Percentiles rank a stretch among this genome's conserved stretches.
Evolutionary conservation across 2,113 vertebrate genomes (phyloP).

Genomic region (Cyphomyrus plagiostoma): DNA sequence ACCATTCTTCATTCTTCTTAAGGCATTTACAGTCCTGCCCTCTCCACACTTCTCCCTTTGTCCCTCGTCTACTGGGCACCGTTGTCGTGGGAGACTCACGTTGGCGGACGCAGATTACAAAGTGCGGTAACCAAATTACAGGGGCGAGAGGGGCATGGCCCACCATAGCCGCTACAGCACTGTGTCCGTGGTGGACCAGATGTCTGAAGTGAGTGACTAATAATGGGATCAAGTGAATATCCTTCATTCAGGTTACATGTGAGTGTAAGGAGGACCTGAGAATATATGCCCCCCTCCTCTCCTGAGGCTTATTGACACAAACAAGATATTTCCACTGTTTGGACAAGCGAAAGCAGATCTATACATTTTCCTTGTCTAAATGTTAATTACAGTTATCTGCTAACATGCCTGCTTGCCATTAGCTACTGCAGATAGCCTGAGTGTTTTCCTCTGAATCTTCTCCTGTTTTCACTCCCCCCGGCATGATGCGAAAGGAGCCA

Average conservation of each 20-base stretch:
- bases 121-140: neutral
- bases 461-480: neutral
- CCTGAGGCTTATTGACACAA: neutral
- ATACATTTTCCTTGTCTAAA: neutral
- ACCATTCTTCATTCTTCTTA: neutral
- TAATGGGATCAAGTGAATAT: neutral
- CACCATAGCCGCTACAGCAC: no score
- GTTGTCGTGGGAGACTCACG: neutral
- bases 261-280: neutral
- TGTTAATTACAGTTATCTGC: neutral
- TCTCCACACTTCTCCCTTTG: neutral
- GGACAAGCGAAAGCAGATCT: neutral
- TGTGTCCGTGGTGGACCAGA: neutral
- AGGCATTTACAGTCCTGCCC: neutral
- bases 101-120: constrained; percentile 1
- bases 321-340: neutral
- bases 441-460: neutral
- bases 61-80: neutral
- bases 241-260: neutral
- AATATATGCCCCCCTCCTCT: neutral
- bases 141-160: neutral
- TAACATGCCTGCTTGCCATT: neutral
- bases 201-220: neutral
- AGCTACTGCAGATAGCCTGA: neutral
- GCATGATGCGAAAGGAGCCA: neutral